Conservation (phyloP, 2,888 invertebrate genomes). For the Drosophila monieri region DNA sequence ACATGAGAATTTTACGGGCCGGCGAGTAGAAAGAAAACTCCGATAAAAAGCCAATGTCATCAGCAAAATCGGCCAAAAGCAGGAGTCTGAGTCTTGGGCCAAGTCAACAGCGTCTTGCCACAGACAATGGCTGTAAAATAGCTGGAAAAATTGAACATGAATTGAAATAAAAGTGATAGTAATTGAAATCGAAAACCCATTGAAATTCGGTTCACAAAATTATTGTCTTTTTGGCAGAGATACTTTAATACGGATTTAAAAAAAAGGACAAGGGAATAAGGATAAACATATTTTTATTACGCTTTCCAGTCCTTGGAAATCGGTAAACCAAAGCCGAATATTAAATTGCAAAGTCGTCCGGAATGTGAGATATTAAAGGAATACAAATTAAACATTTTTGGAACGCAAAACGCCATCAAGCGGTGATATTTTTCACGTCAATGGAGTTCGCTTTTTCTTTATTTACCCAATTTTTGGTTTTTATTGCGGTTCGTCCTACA, state of each 20-base stretch:
- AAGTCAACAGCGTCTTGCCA: slow-evolving; percentile 27
- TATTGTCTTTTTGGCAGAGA: slow-evolving; percentile 8
- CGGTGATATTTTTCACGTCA: slow-evolving; percentile 27
- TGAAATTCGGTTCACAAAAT: slow-evolving; percentile 19
- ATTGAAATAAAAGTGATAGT: slow-evolving; percentile 60
- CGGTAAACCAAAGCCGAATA: not conserved
- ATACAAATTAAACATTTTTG: not conserved
- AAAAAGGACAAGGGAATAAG: not conserved
- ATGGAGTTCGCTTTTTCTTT: slow-evolving; percentile 20
- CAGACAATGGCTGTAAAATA: slow-evolving; percentile 65
- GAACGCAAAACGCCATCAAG: not conserved
- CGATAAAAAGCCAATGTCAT: slow-evolving; percentile 41
- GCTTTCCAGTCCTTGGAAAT: not conserved
- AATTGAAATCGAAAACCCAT: slow-evolving; percentile 59
- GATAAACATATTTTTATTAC: not conserved
- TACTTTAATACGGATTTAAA: not conserved
- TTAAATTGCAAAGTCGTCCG: not conserved
- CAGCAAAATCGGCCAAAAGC: not conserved
- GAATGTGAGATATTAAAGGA: not conserved
- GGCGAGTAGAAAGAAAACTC: slow-evolving; percentile 22
- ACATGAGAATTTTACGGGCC: slow-evolving; percentile 50
- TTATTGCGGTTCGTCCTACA: slow-evolving; percentile 12
- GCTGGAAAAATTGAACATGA: slow-evolving; percentile 57
- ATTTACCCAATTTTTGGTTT: slow-evolving; percentile 36
- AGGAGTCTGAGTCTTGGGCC: not conserved